Conservation (phyloP, 1,140 invertebrate species). For the Trichonephila clavipes region DNA sequence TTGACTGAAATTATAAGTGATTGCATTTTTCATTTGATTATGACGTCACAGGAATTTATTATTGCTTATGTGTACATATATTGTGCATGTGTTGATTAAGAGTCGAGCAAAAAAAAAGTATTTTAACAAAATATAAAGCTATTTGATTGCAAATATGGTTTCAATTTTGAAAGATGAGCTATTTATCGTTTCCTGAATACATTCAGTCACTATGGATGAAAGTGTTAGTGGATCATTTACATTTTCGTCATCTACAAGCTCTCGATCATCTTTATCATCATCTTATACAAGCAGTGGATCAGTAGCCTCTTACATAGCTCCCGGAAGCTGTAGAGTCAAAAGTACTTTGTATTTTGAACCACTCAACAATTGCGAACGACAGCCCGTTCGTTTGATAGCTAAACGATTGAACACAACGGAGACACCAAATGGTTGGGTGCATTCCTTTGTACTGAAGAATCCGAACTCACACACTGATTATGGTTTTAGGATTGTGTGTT, state of each 20-base stretch:
- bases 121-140: too few species aligned
- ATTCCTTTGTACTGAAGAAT: not conserved
- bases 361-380: not conserved
- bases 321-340: not conserved
- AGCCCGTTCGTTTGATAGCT: not conserved
- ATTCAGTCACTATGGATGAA: not conserved
- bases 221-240: not conserved
- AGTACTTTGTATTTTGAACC: slow-evolving; percentile 9
- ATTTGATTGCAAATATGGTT: too few species aligned
- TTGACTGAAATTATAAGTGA: too few species aligned
- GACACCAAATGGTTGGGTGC: not conserved
- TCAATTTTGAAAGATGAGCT: too few species aligned
- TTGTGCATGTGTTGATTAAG: too few species aligned
- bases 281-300: not conserved
- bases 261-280: not conserved
- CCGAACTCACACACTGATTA: not conserved
- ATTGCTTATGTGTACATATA: too few species aligned
- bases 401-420: not conserved
- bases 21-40: too few species aligned
- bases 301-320: not conserved
- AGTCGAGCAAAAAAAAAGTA: too few species aligned
- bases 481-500: not conserved
- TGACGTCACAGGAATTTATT: too few species aligned
- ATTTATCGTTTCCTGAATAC: too few species aligned
- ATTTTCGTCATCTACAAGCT: not conserved